Evolutionary conservation across 2,888 invertebrate species (phyloP).

Genomic region (Deroplatys truncata): DNA sequence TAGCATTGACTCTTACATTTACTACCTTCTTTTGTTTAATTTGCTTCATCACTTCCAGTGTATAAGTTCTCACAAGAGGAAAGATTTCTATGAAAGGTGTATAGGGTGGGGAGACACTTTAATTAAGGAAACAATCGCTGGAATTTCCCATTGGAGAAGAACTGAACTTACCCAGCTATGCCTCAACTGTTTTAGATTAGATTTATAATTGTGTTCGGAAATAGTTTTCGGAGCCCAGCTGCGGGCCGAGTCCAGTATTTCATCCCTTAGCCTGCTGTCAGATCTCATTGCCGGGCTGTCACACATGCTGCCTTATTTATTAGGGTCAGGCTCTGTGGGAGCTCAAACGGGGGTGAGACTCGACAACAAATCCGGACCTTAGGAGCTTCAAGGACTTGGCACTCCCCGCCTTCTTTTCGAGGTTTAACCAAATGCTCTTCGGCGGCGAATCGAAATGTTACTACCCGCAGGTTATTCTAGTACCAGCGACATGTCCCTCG

Average conservation of each 20-base stretch:
- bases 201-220: not conserved
- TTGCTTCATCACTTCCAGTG: no score
- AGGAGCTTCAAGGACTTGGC: not conserved
- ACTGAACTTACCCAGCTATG: not conserved
- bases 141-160: not conserved
- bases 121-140: not conserved
- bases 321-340: not conserved
- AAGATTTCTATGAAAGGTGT: not conserved
- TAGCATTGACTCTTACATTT: no score
- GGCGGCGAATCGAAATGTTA: not conserved
- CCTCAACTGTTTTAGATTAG: not conserved
- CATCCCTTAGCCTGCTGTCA: not conserved
- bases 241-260: not conserved
- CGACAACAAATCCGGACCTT: not conserved
- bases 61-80: not conserved
- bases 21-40: no score
- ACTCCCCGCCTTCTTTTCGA: not conserved
- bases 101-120: not conserved
- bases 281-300: not conserved
- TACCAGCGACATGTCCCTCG: no score
- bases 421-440: not conserved
- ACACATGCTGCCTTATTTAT: not conserved
- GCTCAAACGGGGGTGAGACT: no score
- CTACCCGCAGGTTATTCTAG: no score
- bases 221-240: not conserved